Evolutionary conservation across 1,140 invertebrate genomes (phyloP), one percentile per base, ranked within the genome.

Genomic region (Sarcophaga peregrina): DNA sequence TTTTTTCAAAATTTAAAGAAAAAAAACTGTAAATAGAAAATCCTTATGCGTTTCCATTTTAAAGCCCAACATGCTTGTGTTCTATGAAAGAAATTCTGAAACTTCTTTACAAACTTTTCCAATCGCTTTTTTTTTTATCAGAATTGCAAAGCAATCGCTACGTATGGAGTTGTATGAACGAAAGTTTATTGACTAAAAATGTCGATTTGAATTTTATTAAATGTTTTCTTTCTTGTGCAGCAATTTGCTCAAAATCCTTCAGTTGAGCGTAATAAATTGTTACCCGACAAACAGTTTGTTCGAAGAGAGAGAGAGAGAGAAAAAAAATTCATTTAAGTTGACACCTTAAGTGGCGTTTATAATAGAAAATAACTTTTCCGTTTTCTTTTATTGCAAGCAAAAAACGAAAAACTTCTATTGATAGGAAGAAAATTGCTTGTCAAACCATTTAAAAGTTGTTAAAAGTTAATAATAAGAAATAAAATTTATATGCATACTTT

Each of bases 171-270:
- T 37, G 25, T 37, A 37, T 37, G 46, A 50, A 78, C 50, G 11
- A 78, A 78, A 78, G n/a, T 50, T 78, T 78, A 78, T 78, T 78
- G 75, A 78, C 75, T 78, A 47, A n/a, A n/a, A 78, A 78, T 78
- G 75, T 78, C 75, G 75, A 78, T 78, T 78, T 78, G 75, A 78
- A 78, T 78, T 78, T 78, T 78, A 78, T 78, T 78, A 78, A 78
- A 78, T 78, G 47, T 52, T 46, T 78, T 52, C 50, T 20, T 25
- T 72, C 17, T 8, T 25, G 7, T 25, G 20, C 25, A 48, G 45
- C 75, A 50, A 52, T 25, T 52, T 78, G 47, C 20, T 78, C 75
- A 50, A 74, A 50, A 78, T 47, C 17, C 50, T 78, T 78, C 47
- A 78, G 50, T 78, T 20, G 75, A 25, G 75, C 47, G 37, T 50